These are phyloP conservation scores for Dromius quadrimaculatus DNA, from an alignment of 2,888 invertebrate genomes.

Conservation along the genomic window DNA sequence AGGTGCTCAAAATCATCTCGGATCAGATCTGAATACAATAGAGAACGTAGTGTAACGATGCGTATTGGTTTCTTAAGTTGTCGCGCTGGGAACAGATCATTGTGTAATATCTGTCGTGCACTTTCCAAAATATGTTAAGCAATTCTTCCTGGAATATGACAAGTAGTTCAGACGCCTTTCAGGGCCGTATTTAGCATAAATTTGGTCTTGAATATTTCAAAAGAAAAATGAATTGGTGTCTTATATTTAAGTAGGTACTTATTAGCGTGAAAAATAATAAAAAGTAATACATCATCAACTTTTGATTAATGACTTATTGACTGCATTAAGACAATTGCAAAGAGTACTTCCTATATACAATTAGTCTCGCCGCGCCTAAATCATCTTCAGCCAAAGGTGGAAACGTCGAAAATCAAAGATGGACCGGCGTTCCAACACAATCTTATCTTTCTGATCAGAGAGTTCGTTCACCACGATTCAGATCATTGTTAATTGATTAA, in stretches of 20 bases:
- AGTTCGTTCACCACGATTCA: constrained; percentile 9
- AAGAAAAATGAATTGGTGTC: too few species aligned
- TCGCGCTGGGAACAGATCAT: constrained; percentile 2
- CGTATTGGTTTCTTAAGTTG: constrained; percentile 43
- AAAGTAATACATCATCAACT: too few species aligned
- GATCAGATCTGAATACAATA: constrained; percentile 45
- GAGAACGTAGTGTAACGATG: constrained; percentile 12
- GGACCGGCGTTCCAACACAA: constrained; percentile 3
- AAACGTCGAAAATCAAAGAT: constrained; percentile 18
- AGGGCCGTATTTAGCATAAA: constrained; percentile 23
- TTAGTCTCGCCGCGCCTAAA: constrained; percentile 33
- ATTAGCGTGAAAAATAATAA: too few species aligned
- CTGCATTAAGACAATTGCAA: constrained; percentile 27
- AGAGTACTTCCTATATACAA: constrained; percentile 19
- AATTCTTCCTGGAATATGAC: constrained; percentile 44
- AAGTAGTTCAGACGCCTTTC: constrained; percentile 34
- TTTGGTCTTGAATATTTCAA: too few species aligned
- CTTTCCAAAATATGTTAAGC: constrained; percentile 48
- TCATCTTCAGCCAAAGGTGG: constrained; percentile 8
- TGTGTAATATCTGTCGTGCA: constrained; percentile 29
- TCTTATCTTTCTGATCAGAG: constrained; percentile 17
- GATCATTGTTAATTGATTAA: constrained; percentile 42
- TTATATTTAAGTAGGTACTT: too few species aligned
- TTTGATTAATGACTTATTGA: constrained; percentile 4
- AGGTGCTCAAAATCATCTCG: constrained; percentile 14